Conservation (phyloP, 2,113 vertebrate species). For the Plotosus lineatus region DNA sequence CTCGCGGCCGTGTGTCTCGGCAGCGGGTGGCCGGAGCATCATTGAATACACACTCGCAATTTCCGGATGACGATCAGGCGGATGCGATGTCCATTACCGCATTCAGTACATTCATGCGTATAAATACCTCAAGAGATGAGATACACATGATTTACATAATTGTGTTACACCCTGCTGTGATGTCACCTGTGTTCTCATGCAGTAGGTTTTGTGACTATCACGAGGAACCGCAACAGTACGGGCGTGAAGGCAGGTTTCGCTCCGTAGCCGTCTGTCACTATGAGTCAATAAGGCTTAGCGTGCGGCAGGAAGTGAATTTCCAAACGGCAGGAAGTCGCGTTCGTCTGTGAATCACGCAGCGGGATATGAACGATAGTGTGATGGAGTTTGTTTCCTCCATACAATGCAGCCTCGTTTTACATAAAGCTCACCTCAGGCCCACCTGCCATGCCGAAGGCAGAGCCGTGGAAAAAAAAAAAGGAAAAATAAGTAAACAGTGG, state of each 20-base stretch:
- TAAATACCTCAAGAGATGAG: no score
- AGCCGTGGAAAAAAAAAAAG: not conserved
- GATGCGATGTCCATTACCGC: no score
- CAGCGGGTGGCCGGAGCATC: not conserved
- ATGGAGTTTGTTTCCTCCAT: constrained; percentile 25
- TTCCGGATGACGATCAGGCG: not conserved
- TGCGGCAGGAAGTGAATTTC: not conserved
- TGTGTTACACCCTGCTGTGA: not conserved
- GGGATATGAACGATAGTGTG: constrained; percentile 18
- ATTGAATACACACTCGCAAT: not conserved
- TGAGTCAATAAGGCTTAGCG: not conserved
- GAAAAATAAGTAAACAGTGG: constrained; percentile 55
- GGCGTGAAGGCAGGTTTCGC: not conserved
- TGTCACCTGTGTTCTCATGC: not conserved
- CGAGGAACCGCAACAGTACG: not conserved
- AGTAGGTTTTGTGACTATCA: not conserved
- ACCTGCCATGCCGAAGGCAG: constrained; percentile 40
- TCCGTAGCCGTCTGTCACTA: not conserved
- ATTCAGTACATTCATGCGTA: no score
- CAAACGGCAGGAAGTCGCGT: constrained; percentile 12
- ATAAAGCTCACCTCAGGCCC: constrained; percentile 44
- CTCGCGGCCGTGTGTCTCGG: not conserved
- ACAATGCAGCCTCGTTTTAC: constrained; percentile 42
- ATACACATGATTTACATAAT: not conserved
- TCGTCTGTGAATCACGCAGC: constrained; percentile 9